Evolutionary conservation across 2,113 vertebrate species (phyloP).

Genomic region (Sarotherodon lohbergeri): DNA sequence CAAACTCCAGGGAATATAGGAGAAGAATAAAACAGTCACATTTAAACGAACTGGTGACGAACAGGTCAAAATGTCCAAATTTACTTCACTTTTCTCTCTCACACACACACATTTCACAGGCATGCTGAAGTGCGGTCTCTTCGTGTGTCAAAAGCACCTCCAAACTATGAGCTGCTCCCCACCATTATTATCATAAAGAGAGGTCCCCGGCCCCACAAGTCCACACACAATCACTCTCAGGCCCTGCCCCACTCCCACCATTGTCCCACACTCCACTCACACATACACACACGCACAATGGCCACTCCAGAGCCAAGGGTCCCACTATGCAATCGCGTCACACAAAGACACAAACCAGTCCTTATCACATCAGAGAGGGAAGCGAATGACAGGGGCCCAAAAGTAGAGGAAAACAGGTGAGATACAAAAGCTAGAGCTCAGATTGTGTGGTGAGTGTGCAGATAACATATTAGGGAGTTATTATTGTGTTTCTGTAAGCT

Average conservation of each 20-base stretch:
- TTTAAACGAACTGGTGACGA: constrained; percentile 27
- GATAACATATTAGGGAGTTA: constrained; percentile 4
- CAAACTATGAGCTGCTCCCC: constrained; percentile 63
- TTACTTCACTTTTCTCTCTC: not conserved
- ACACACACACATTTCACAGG: not conserved
- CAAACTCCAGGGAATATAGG: not conserved
- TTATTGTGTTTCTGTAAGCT: not conserved
- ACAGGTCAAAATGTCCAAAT: not conserved
- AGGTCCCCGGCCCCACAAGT: constrained; percentile 69
- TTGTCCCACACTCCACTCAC: constrained; percentile 60
- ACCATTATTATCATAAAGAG: constrained; percentile 68
- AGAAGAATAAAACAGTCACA: constrained; percentile 7
- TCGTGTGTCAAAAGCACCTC: constrained; percentile 62
- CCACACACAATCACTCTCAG: constrained; percentile 57
- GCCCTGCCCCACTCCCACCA: constrained; percentile 66
- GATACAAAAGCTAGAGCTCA: not conserved
- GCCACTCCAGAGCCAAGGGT: constrained; percentile 62
- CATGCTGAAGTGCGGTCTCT: constrained; percentile 34
- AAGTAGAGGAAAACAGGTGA: not conserved
- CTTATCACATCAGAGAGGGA: constrained; percentile 46
- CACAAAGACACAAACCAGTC: constrained; percentile 66
- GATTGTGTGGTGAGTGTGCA: not conserved
- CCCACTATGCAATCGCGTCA: constrained; percentile 57
- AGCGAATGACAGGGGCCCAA: constrained; percentile 18
- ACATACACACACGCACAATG: constrained; percentile 49